A percentile compares a stretch with the other conserved stretches of the same genome.
phyloP scores from a whole-genome alignment of 2,797 vertebrate genomes.

The Pangasius macronema region DNA sequence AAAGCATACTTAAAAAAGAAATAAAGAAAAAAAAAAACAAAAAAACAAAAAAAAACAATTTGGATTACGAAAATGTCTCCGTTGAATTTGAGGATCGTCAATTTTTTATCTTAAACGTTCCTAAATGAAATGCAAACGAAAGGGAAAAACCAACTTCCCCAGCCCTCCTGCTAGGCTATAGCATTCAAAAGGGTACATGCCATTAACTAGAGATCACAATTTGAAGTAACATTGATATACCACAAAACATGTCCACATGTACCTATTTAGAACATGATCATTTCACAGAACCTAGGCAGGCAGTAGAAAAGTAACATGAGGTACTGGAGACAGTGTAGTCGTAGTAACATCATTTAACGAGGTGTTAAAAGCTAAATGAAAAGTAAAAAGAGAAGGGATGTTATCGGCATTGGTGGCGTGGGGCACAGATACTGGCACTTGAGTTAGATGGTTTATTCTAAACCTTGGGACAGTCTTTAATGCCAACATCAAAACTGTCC shows the following conservation, averaged over 20 bases:
- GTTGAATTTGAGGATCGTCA: no score
- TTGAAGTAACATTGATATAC: conserved; percentile 99
- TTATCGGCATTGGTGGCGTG: conserved; percentile 62
- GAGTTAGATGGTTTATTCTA: conserved; percentile 63
- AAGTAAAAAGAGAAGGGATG: conserved; percentile 67
- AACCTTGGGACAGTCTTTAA: conserved; percentile 73
- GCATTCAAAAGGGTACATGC: conserved; percentile 97
- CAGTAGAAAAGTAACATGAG: conserved; percentile 90
- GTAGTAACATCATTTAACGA: conserved; percentile 84
- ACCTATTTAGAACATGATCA: conserved; percentile 92
- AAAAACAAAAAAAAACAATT: background rate
- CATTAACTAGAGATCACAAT: conserved; percentile 93
- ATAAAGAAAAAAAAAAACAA: conserved; percentile 57
- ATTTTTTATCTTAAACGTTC: no score
- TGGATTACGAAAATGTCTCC: no score
- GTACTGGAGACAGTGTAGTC: conserved; percentile 90
- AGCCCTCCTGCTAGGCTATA: conserved; percentile 81
- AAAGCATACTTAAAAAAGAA: conserved; percentile 66
- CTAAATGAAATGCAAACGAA: no score
- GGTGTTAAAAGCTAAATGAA: conserved; percentile 76
- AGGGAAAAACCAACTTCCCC: conserved; percentile 58
- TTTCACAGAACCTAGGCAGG: conserved; percentile 95
- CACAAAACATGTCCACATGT: conserved; percentile 91
- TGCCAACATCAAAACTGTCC: conserved; percentile 64
- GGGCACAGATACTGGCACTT: conserved; percentile 87